A percentile compares a stretch with the other conserved stretches of the same genome.
Evolutionary conservation across 2,888 invertebrate species (phyloP).

Genomic region (Ligdia adustata): DNA sequence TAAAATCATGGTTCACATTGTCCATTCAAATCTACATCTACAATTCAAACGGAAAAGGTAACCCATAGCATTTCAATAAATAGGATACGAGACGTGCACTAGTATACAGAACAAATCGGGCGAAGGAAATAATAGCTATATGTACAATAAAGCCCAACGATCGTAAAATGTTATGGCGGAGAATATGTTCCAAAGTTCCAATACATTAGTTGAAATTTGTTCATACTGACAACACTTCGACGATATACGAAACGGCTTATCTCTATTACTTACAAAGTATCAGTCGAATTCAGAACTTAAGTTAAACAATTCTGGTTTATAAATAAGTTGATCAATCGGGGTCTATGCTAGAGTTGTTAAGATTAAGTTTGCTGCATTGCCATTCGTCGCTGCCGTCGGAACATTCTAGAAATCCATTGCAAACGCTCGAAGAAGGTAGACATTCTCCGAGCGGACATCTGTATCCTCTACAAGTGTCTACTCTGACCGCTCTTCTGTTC

Average conservation of each 20-base stretch:
- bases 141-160: slow-evolving; percentile 65
- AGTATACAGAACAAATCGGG: slow-evolving; percentile 57
- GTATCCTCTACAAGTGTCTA: slow-evolving; percentile 86
- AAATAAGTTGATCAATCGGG: slow-evolving; percentile 61
- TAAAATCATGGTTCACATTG: slow-evolving; percentile 72
- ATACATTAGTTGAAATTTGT: slow-evolving; percentile 13
- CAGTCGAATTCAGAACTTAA: slow-evolving; percentile 73
- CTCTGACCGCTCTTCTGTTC: slow-evolving; percentile 56
- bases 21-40: slow-evolving; percentile 68
- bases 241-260: slow-evolving; percentile 36
- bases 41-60: slow-evolving; percentile 80
- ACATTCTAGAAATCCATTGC: slow-evolving; percentile 91
- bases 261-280: slow-evolving; percentile 74
- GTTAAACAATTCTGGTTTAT: slow-evolving; percentile 70
- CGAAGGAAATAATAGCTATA: slow-evolving; percentile 61
- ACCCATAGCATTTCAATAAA: slow-evolving; percentile 75
- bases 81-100: slow-evolving; percentile 57
- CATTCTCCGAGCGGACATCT: slow-evolving; percentile 91
- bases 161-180: slow-evolving; percentile 52
- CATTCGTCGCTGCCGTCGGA: slow-evolving; percentile 90
- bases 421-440: slow-evolving; percentile 87
- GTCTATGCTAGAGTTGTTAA: slow-evolving; percentile 57
- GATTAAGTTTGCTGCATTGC: slow-evolving; percentile 73
- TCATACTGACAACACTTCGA: slow-evolving; percentile 20
- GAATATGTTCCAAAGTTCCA: slow-evolving; percentile 15